These are phyloP conservation scores for Trichopoda pennipes DNA, from an alignment of 2,888 invertebrate genomes.

Conservation along the genomic window DNA sequence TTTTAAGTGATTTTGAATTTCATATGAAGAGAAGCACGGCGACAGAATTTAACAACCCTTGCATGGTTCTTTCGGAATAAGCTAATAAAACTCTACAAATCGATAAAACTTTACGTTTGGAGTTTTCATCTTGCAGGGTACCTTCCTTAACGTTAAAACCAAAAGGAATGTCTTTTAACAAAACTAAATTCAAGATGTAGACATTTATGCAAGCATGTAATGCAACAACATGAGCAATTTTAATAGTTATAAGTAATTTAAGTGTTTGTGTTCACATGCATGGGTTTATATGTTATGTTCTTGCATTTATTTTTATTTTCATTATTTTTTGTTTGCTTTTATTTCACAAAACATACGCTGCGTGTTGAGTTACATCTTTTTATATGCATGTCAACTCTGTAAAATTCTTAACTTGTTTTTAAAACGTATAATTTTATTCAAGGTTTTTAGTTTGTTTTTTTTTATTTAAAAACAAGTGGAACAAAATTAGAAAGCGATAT, in stretches of 20 bases:
- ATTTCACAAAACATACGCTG: background rate
- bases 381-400: background rate
- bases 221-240: slow-evolving; percentile 34
- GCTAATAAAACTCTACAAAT: too few species aligned
- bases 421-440: background rate
- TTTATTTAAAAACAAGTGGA: too few species aligned
- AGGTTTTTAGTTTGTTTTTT: background rate
- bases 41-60: too few species aligned
- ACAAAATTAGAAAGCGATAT: too few species aligned
- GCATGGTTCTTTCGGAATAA: too few species aligned
- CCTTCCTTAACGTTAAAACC: background rate
- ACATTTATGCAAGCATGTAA: background rate
- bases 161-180: background rate
- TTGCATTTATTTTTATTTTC: background rate
- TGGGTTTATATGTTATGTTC: slow-evolving; percentile 1
- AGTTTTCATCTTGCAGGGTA: background rate
- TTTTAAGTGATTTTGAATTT: too few species aligned
- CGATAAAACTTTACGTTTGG: too few species aligned
- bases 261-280: slow-evolving; percentile 51
- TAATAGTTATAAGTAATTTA: slow-evolving; percentile 52
- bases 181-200: slow-evolving; percentile 1
- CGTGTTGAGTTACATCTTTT: slow-evolving; percentile 2
- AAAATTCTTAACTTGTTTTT: background rate
- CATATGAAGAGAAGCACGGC: too few species aligned
- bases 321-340: too few species aligned